These are phyloP conservation scores for Erethizon dorsatum DNA, from an alignment of 2,797 vertebrate genomes.

Conservation along the genomic window DNA sequence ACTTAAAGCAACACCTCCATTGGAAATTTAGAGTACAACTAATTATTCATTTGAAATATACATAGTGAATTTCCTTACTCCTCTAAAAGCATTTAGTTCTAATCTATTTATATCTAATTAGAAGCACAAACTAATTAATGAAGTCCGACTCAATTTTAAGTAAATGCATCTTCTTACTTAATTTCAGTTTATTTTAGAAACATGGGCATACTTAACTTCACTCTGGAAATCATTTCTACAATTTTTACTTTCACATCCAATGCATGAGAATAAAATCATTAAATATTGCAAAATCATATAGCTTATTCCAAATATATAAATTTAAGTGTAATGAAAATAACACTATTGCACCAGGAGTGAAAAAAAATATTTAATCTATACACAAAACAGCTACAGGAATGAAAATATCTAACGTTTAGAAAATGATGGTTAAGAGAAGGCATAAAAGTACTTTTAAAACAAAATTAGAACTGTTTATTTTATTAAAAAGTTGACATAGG, in stretches of 20 bases:
- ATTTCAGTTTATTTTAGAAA: slow-evolving; percentile 35
- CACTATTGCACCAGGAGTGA: background rate
- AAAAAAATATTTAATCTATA: slow-evolving; percentile 12
- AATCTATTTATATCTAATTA: background rate
- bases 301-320: background rate
- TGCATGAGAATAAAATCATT: slow-evolving; percentile 4
- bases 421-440: slow-evolving; percentile 52
- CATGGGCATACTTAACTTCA: background rate
- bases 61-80: background rate
- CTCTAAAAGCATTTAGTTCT: background rate
- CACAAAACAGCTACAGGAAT: background rate
- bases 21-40: background rate
- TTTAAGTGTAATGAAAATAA: background rate
- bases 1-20: slow-evolving; percentile 40
- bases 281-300: slow-evolving; percentile 15
- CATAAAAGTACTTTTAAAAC: slow-evolving; percentile 70
- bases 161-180: background rate
- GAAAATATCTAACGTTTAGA: background rate
- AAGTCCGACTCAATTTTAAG: background rate
- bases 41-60: background rate
- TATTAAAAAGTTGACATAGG: slow-evolving; percentile 85
- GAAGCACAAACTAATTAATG: background rate
- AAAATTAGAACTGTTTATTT: slow-evolving; percentile 84
- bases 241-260: background rate
- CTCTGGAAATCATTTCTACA: background rate